These are phyloP conservation scores for Cephus runcator DNA, from an alignment of 2,888 invertebrate species.

Conservation along the genomic window DNA sequence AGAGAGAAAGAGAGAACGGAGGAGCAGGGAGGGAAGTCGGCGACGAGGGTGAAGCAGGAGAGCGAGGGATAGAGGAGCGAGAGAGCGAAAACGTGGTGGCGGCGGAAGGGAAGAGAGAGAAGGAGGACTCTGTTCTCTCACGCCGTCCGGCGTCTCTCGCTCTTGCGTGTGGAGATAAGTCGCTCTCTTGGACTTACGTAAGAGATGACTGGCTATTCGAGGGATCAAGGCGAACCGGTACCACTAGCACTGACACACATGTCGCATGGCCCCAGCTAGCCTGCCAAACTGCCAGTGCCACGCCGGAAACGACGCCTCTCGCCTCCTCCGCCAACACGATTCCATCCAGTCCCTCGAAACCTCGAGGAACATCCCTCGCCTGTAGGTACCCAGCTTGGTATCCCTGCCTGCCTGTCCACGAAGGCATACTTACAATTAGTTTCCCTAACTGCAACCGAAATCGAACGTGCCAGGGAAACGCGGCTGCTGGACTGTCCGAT, in stretches of 20 bases:
- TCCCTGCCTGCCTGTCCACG: neutral
- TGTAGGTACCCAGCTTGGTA: neutral
- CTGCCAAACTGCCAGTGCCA: slow-evolving; percentile 34
- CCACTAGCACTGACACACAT: slow-evolving; percentile 37
- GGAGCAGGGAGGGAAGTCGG: neutral
- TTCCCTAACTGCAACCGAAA: neutral
- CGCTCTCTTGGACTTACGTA: slow-evolving; percentile 50
- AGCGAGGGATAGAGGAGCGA: neutral
- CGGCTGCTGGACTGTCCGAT: neutral
- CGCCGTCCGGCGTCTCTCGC: slow-evolving; percentile 2
- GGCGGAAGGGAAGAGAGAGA: neutral
- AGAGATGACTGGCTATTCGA: slow-evolving; percentile 54
- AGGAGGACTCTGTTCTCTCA: neutral
- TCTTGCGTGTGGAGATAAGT: slow-evolving; percentile 31
- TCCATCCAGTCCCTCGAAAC: neutral
- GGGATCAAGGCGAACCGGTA: slow-evolving; percentile 63
- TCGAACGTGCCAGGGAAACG: neutral
- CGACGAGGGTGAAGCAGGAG: neutral
- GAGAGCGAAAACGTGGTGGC: neutral
- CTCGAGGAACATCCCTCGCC: neutral
- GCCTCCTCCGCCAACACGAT: neutral
- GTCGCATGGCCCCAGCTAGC: slow-evolving; percentile 33
- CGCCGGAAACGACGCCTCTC: slow-evolving; percentile 31
- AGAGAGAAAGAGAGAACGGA: neutral
- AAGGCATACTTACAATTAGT: neutral